Conservation (phyloP, 2,888 invertebrate species). For the Drosophila bunnanda region DNA sequence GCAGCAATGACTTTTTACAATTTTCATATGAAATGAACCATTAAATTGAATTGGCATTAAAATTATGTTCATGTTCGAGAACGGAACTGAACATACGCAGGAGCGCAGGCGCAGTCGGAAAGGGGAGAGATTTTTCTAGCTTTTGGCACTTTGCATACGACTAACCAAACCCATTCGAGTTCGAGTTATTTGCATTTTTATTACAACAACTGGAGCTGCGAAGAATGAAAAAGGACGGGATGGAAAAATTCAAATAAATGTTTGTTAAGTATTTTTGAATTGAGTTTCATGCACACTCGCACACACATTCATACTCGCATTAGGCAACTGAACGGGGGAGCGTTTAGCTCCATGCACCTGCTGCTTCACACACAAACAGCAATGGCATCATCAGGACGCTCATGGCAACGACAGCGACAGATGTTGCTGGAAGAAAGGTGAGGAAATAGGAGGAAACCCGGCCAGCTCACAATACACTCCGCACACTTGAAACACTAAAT, state of each 20-base stretch:
- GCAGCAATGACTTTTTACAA: slow-evolving; percentile 77
- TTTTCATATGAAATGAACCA: slow-evolving; percentile 80
- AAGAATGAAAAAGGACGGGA: slow-evolving; percentile 27
- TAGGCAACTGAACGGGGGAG: slow-evolving; percentile 55
- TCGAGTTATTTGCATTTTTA: slow-evolving; percentile 76
- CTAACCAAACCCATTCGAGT: slow-evolving; percentile 64
- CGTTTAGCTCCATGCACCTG: slow-evolving; percentile 68
- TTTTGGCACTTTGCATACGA: slow-evolving; percentile 77
- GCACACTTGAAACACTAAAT: neutral
- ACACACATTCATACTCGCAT: slow-evolving; percentile 39
- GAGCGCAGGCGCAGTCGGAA: slow-evolving; percentile 5
- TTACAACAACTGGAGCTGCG: slow-evolving; percentile 71
- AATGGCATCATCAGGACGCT: slow-evolving; percentile 19
- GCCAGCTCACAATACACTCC: neutral
- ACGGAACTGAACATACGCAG: slow-evolving; percentile 30
- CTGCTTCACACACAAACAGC: slow-evolving; percentile 56
- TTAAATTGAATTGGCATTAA: slow-evolving; percentile 81
- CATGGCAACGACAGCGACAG: slow-evolving; percentile 28
- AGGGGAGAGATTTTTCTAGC: slow-evolving; percentile 47
- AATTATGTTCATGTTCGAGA: slow-evolving; percentile 68
- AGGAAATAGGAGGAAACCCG: neutral
- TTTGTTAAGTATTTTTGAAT: slow-evolving; percentile 79
- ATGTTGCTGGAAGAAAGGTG: slow-evolving; percentile 15
- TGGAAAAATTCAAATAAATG: slow-evolving; percentile 74
- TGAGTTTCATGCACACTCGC: slow-evolving; percentile 64